phyloP scores from a whole-genome alignment of 37 sponge, comb jelly and placozoan species.

The Geodia barretti region DNA sequence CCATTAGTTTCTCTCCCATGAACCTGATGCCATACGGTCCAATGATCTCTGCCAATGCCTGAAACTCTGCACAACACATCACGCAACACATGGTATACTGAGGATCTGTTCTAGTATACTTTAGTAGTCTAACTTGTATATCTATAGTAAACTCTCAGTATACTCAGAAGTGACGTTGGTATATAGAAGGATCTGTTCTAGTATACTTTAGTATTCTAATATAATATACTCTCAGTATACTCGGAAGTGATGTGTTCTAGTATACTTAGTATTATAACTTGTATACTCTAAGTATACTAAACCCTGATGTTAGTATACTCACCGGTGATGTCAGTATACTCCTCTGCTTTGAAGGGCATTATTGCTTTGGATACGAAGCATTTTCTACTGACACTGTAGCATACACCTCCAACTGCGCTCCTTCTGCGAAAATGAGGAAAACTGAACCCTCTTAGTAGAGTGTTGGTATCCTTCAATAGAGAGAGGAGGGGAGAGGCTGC shows the following conservation, averaged over 20 bases:
- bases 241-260: not conserved
- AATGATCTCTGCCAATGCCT: constrained; percentile 85
- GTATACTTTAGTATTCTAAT: too few relatives aligned
- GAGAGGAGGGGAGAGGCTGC: too few relatives aligned
- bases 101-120: too few relatives aligned
- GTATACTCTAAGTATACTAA: not conserved
- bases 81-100: too few relatives aligned
- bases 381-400: constrained; percentile 80
- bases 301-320: not conserved
- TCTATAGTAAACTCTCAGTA: too few relatives aligned
- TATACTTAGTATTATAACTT: not conserved
- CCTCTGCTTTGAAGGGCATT: constrained; percentile 90
- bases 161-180: too few relatives aligned
- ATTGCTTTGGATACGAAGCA: constrained; percentile 73
- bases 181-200: too few relatives aligned
- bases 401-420: constrained; percentile 62
- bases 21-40: constrained; percentile 92
- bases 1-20: constrained; percentile 90
- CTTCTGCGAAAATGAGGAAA: constrained; percentile 73
- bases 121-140: too few relatives aligned
- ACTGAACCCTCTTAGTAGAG: too few relatives aligned
- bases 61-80: constrained; percentile 53
- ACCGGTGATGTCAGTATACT: constrained; percentile 85
- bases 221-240: not conserved
- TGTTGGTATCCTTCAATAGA: too few relatives aligned